Evolutionary conservation across 2,888 invertebrate genomes (phyloP).

Genomic region (Hemistola chrysoprasaria): DNA sequence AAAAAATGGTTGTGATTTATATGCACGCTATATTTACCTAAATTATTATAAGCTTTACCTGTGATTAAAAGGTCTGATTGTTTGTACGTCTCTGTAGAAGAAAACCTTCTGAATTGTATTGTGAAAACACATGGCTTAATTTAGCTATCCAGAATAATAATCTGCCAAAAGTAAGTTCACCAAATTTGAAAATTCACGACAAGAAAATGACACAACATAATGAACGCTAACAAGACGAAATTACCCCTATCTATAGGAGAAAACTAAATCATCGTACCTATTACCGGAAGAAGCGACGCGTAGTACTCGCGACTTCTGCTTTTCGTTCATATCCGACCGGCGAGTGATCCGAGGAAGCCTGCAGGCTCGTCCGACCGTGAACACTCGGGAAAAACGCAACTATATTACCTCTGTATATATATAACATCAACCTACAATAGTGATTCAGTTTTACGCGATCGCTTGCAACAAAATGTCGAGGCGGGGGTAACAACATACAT

Average conservation of each 20-base stretch:
- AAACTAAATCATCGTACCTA: constrained; percentile 46
- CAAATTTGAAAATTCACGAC: constrained; percentile 39
- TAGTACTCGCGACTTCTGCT: constrained; percentile 42
- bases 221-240: constrained; percentile 54
- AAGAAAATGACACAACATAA: constrained; percentile 49
- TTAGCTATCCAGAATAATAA: too few relatives aligned
- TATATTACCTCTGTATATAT: constrained; percentile 75
- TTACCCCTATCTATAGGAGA: constrained; percentile 53
- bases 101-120: too few relatives aligned
- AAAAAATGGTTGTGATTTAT: too few relatives aligned
- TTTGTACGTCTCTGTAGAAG: too few relatives aligned
- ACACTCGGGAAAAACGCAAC: constrained; percentile 72
- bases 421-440: constrained; percentile 64
- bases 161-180: constrained; percentile 28
- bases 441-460: constrained; percentile 78
- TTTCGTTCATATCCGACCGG: constrained; percentile 67
- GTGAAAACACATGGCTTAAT: too few relatives aligned
- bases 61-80: too few relatives aligned
- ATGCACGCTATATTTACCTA: too few relatives aligned
- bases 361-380: constrained; percentile 64
- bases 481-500: constrained; percentile 41
- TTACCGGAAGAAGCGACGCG: constrained; percentile 69
- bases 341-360: constrained; percentile 54
- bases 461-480: constrained; percentile 71
- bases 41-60: too few relatives aligned